These are phyloP conservation scores for Mus pahari DNA, from an alignment of 2,113 vertebrate species.

Conservation along the genomic window DNA sequence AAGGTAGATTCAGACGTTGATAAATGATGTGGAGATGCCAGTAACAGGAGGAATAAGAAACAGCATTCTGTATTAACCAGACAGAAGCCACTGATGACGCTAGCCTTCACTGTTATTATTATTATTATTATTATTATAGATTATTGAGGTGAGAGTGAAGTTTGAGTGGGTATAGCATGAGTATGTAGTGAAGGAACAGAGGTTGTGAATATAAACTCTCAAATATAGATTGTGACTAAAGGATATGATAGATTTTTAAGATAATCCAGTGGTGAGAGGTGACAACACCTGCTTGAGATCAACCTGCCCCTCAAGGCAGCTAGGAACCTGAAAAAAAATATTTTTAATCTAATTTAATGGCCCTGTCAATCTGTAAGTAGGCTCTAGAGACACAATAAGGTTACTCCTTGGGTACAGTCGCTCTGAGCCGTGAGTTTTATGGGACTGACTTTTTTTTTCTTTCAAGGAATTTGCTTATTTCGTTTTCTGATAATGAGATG, in stretches of 20 bases:
- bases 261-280: not conserved
- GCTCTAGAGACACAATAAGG: not conserved
- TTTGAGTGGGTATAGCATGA: not conserved
- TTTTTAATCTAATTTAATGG: not conserved
- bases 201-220: conserved; percentile 22
- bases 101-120: not conserved
- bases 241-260: conserved; percentile 21
- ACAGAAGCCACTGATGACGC: not conserved
- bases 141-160: not conserved
- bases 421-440: not conserved
- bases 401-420: not conserved
- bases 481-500: conserved; percentile 44
- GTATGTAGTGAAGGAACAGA: not conserved
- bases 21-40: not conserved
- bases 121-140: not conserved
- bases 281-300: not conserved
- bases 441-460: conserved; percentile 17
- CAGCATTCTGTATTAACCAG: not conserved
- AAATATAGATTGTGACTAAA: conserved; percentile 14
- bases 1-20: not conserved
- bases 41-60: not conserved
- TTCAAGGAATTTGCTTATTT: conserved; percentile 39
- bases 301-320: not conserved
- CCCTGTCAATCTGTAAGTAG: conserved; percentile 35
- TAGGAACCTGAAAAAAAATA: conserved; percentile 12